phyloP scores from a whole-genome alignment of 2,888 invertebrate genomes.

The Conops quadrifasciatus region DNA sequence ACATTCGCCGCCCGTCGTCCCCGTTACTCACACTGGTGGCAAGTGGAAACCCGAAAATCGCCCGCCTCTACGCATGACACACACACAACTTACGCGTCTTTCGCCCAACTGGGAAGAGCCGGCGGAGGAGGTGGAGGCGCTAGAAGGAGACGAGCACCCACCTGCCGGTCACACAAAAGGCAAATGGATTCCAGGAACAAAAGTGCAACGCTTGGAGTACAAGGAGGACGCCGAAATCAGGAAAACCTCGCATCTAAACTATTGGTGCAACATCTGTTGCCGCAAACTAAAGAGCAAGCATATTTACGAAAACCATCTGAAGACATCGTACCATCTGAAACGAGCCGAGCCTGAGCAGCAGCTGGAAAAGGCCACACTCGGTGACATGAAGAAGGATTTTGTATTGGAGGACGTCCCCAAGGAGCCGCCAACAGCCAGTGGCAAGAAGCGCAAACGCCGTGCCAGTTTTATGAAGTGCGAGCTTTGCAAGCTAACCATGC shows the following conservation, averaged over 20 bases:
- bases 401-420: slow-evolving; percentile 45
- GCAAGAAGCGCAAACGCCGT: slow-evolving; percentile 69
- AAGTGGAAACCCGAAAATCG: slow-evolving; percentile 78
- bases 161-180: slow-evolving; percentile 75
- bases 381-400: slow-evolving; percentile 42
- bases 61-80: slow-evolving; percentile 49
- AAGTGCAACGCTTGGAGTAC: slow-evolving; percentile 68
- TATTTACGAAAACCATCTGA: slow-evolving; percentile 80
- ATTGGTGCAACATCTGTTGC: slow-evolving; percentile 85
- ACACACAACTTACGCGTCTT: slow-evolving; percentile 52
- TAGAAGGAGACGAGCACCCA: slow-evolving; percentile 66
- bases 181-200: slow-evolving; percentile 81
- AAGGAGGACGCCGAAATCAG: slow-evolving; percentile 63
- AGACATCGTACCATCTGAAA: slow-evolving; percentile 76
- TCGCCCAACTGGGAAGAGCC: slow-evolving; percentile 69
- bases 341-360: slow-evolving; percentile 75
- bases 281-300: slow-evolving; percentile 76
- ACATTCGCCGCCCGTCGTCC: slow-evolving; percentile 65
- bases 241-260: slow-evolving; percentile 58
- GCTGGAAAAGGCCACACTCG: slow-evolving; percentile 70
- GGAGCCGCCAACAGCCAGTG: slow-evolving; percentile 44
- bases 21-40: slow-evolving; percentile 71
- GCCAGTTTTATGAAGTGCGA: slow-evolving; percentile 73
- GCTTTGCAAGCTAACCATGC: slow-evolving; percentile 77
- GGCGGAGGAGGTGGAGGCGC: slow-evolving; percentile 58